Evolutionary conservation across 2,113 vertebrate genomes (phyloP).

Genomic region (Sebastes schlegelii): DNA sequence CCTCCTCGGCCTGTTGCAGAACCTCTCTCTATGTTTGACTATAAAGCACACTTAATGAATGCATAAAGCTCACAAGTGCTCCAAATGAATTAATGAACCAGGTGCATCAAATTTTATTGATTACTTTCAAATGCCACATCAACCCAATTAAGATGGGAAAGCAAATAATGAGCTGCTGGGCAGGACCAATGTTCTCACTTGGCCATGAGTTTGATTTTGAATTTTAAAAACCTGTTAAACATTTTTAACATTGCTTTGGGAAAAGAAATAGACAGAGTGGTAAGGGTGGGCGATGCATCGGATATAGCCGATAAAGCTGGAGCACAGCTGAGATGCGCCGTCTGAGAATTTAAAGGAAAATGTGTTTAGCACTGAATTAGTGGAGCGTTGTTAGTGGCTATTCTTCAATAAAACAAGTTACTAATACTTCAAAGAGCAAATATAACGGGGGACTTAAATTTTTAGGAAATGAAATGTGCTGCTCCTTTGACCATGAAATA

Average conservation of each 20-base stretch:
- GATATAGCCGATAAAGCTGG: too few relatives aligned
- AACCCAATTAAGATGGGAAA: conserved; percentile 1
- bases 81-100: conserved; percentile 13
- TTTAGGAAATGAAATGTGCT: too few relatives aligned
- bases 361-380: too few relatives aligned
- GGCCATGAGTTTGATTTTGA: not conserved
- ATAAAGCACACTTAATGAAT: not conserved
- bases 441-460: too few relatives aligned
- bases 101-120: conserved; percentile 26
- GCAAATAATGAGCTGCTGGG: conserved; percentile 21
- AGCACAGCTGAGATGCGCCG: too few relatives aligned
- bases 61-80: not conserved
- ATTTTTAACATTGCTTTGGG: not conserved
- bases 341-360: too few relatives aligned
- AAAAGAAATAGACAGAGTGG: not conserved
- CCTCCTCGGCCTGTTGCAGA: not conserved
- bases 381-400: too few relatives aligned
- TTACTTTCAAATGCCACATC: conserved; percentile 29
- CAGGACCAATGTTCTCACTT: not conserved
- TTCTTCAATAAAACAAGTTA: too few relatives aligned
- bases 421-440: too few relatives aligned
- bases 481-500: too few relatives aligned
- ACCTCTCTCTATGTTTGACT: too few relatives aligned
- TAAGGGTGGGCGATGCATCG: too few relatives aligned
- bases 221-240: not conserved